A percentile compares a stretch with the other conserved stretches of the same genome.
These are phyloP conservation scores for Eriocheir sinensis DNA, from an alignment of 1,140 invertebrate genomes.

Conservation along the genomic window DNA sequence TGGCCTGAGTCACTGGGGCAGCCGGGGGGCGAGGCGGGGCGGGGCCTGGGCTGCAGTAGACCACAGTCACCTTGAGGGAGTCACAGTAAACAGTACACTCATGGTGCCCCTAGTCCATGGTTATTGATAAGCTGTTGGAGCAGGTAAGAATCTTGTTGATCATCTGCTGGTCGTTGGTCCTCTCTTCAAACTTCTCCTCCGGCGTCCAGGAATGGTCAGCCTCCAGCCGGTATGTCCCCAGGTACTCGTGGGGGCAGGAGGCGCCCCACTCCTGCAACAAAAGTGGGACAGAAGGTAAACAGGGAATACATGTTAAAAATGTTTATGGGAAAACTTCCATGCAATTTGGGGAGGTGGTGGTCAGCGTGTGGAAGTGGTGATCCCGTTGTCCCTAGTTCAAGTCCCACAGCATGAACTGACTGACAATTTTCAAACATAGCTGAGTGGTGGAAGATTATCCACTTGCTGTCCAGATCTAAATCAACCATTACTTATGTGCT, in stretches of 20 bases:
- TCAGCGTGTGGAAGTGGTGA: too few relatives aligned
- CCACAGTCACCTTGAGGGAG: background rate
- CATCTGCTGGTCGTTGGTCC: constrained; percentile 73
- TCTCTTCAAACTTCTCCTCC: constrained; percentile 81
- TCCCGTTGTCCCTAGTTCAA: too few relatives aligned
- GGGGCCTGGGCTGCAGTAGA: background rate
- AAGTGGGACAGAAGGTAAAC: too few relatives aligned
- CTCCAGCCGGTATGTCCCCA: constrained; percentile 87
- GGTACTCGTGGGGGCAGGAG: constrained; percentile 85
- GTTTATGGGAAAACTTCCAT: too few relatives aligned
- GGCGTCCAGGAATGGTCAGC: constrained; percentile 88
- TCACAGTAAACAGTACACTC: background rate
- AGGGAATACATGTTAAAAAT: too few relatives aligned
- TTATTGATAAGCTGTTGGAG: constrained; percentile 70
- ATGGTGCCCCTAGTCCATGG: constrained; percentile 51
- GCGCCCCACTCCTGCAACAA: constrained; percentile 88
- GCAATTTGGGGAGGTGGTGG: too few relatives aligned
- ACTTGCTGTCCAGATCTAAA: too few relatives aligned
- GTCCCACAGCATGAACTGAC: too few relatives aligned
- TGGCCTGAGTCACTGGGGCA: background rate
- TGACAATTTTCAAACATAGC: too few relatives aligned
- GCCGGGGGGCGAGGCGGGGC: background rate
- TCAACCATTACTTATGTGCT: too few relatives aligned
- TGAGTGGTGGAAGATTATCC: too few relatives aligned
- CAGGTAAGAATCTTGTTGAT: constrained; percentile 77